Conservation (phyloP, 2,888 invertebrate species). For the Neuroscelio doddi region DNA sequence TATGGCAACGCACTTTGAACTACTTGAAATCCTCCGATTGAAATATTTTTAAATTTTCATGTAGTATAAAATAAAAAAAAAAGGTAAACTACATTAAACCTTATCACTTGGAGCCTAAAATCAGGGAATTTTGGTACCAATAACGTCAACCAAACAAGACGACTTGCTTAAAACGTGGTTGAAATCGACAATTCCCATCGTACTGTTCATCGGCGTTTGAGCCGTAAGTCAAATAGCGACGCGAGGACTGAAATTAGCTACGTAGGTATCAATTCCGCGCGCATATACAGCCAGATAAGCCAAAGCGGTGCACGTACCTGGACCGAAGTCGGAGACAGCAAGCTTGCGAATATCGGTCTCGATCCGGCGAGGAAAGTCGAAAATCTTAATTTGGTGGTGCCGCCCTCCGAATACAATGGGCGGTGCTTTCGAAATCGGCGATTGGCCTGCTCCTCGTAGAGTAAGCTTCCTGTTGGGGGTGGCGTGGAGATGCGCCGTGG, state of each 20-base stretch:
- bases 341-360: slow-evolving; percentile 22
- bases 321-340: slow-evolving; percentile 32
- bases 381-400: slow-evolving; percentile 70
- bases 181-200: slow-evolving; percentile 24
- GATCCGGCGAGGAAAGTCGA: slow-evolving; percentile 59
- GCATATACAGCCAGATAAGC: slow-evolving; percentile 13
- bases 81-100: no score
- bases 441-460: slow-evolving; percentile 60
- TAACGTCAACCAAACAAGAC: no score
- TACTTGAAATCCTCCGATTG: no score
- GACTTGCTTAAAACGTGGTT: no score
- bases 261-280: slow-evolving; percentile 35
- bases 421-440: slow-evolving; percentile 51
- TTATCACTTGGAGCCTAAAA: no score
- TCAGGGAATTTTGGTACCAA: no score
- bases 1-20: no score
- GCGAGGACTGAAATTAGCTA: slow-evolving; percentile 55
- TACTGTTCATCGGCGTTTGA: slow-evolving; percentile 30
- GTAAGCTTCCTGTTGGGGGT: slow-evolving; percentile 43
- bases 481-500: slow-evolving; percentile 61
- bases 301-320: slow-evolving; percentile 25
- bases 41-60: no score
- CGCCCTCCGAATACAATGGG: slow-evolving; percentile 60
- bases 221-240: slow-evolving; percentile 53
- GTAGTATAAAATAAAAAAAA: no score